Base-by-base conservation (phyloP, 1,140 invertebrate genomes). In the Zaprionus inermis region DNA sequence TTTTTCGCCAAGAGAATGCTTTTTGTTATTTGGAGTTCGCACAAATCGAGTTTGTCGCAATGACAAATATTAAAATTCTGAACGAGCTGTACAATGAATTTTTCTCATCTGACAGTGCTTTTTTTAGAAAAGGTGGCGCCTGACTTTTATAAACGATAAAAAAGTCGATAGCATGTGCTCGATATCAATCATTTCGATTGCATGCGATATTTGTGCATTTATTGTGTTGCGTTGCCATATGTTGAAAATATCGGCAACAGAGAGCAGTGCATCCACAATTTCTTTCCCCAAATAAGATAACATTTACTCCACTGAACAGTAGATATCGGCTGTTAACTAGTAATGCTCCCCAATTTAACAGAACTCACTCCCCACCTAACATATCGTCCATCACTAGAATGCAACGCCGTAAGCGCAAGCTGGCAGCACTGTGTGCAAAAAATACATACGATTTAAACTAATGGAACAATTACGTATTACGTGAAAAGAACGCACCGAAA, bases 391-490 rank as follows among this genome's bases (percentile, higher is more conserved):
- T 49, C 65, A 49, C 57, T 73, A 73, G 65, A 73, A 69, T 73
- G 71, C 71, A 73, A 73, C 71, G 71, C 71, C 71, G 71, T 73
- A 69, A 73, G 71, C 71, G 71, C 71, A 73, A 69, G 71, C 71
- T 73, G 71, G 71, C 71, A 73, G 71, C 71, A 73, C 71, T 89
- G 83, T 76, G 68, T 72, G 83, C 83, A 89, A 86, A 86, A 85
- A 86, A 86, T 86, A 83, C 84, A 89, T 86, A 86, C 83, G 80
- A 83, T 88, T 89, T 83, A 79, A 83, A 80, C 76, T 88, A 83
- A 78, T 52, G 79, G 83, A 72, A 88, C 84, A 89, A 89, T 86
- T 86, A 86, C 82, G 82, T 86, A 88, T 88, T 88, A 88, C 77
- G 83, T 88, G 83, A 89, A 88, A 88, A 86, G 72, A 86, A 88